Evolutionary conservation across 1,140 invertebrate genomes (phyloP), one percentile per base, ranked within the genome.

Genomic region (Pachypsylla venusta): DNA sequence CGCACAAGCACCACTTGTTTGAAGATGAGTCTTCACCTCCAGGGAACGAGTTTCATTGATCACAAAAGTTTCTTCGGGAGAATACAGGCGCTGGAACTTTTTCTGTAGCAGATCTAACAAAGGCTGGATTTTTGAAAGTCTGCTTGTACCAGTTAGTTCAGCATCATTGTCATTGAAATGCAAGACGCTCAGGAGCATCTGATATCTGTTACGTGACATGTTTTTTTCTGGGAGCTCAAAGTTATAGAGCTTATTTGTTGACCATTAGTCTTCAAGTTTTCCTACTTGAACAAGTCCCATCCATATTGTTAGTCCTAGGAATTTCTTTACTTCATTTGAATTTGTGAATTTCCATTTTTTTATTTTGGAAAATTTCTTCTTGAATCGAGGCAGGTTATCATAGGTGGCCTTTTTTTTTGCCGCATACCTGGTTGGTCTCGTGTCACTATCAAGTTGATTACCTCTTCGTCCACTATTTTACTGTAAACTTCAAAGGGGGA

Each of bases 41-140:
- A 69, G 30, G 66, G 64, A 59, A 70, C 61, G 63, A 25, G 64
- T 66, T 65, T 70, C 64, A 63, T 69, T 63, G 54, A 68, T 64
- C 26, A 64, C 62, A 62, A 70, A 61, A 28, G 66, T 55, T 66
- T 65, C 24, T 22, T 57, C 64, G 56, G 66, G 61, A 16, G 27
- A 61, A 30, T 63, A 63, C 22, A 62, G 27, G 58, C 65, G 56
- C 54, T 69, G 57, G 62, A 63, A 68, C 53, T 58, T 65, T 28
- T 58, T 56, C 26, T 57, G 12, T 25, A 70, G 28, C 53, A 61
- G 59, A 53, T 65, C 57, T 19, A 16, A 24, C 4, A 57, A 20
- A 30, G 16, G 22, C 30, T 30, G 1, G 39, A 69, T 64, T 68
- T 70, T 69, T 25, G 53, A 28, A 59, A 70, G 53, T 56, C 61